These are phyloP conservation scores for Apostichopus californicus DNA, from an alignment of 35 echinoderm and acorn worm genomes.

Conservation along the genomic window DNA sequence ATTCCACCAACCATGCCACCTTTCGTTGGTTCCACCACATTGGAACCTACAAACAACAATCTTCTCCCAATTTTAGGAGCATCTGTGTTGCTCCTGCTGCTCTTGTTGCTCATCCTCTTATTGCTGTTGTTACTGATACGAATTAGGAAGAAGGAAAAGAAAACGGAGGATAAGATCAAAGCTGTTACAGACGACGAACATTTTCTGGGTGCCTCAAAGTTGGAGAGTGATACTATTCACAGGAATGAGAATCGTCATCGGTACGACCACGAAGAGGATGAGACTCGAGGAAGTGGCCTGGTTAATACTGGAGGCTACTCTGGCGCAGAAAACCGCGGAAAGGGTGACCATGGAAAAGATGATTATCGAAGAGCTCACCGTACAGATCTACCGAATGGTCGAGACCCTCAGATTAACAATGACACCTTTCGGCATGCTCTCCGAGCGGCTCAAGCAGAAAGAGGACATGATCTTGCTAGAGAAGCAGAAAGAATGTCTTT, in stretches of 20 bases:
- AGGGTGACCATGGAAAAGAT: background rate
- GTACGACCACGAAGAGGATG: background rate
- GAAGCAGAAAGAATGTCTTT: slow-evolving; percentile 16
- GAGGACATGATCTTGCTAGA: background rate
- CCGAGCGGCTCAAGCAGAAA: background rate
- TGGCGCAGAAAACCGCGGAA: background rate
- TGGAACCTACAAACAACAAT: background rate
- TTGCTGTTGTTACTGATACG: slow-evolving; percentile 17
- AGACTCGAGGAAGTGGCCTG: background rate
- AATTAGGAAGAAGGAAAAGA: slow-evolving; percentile 33
- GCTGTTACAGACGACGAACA: background rate
- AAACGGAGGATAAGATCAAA: background rate
- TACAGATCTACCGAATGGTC: background rate
- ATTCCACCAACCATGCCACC: background rate
- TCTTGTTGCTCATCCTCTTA: slow-evolving; percentile 21
- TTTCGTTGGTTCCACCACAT: background rate
- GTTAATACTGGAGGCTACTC: background rate
- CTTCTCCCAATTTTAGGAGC: slow-evolving; percentile 35
- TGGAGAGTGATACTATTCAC: background rate
- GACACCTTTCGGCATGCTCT: background rate
- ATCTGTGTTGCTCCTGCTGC: slow-evolving; percentile 1
- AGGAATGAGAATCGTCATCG: background rate
- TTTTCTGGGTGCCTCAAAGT: background rate
- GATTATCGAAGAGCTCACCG: background rate
- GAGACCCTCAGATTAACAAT: background rate